A percentile compares a stretch with the other conserved stretches of the same genome.
These are phyloP conservation scores for Pyralis farinalis DNA, from an alignment of 2,888 invertebrate species.

Conservation along the genomic window DNA sequence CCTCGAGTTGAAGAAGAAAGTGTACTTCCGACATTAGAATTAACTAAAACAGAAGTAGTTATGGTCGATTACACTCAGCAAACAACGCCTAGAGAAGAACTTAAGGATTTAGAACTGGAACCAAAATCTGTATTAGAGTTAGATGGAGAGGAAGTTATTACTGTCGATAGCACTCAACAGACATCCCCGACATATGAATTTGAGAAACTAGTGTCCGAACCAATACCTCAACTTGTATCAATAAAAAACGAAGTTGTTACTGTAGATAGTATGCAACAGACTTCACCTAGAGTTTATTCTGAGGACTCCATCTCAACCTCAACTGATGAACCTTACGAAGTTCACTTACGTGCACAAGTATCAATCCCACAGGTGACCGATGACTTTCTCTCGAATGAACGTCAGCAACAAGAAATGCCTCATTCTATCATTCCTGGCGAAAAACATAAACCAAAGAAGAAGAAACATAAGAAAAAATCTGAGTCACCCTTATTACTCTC, in stretches of 20 bases:
- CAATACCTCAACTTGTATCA: constrained; percentile 28
- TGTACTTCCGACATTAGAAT: constrained; percentile 23
- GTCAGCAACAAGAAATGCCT: constrained; percentile 45
- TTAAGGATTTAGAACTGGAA: constrained; percentile 2
- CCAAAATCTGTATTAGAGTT: constrained; percentile 4
- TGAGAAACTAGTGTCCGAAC: constrained; percentile 16
- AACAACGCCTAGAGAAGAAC: constrained; percentile 16
- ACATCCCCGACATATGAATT: constrained; percentile 64
- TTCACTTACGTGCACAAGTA: constrained; percentile 81
- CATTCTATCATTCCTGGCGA: constrained; percentile 46
- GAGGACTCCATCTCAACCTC: constrained; percentile 74
- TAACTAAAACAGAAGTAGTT: constrained; percentile 33
- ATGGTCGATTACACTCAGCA: constrained; percentile 29
- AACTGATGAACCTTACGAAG: constrained; percentile 80
- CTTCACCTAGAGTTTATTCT: constrained; percentile 79
- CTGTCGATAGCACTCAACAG: constrained; percentile 18
- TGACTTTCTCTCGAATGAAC: constrained; percentile 64
- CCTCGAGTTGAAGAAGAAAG: constrained; percentile 53
- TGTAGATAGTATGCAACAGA: constrained; percentile 53
- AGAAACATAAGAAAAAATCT: constrained; percentile 59
- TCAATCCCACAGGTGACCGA: constrained; percentile 71
- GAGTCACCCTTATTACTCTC: constrained; percentile 55
- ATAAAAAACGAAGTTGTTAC: constrained; percentile 35
- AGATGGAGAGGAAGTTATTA: constrained; percentile 5
- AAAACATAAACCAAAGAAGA: constrained; percentile 61